These are phyloP conservation scores for Micoletzkya japonica DNA, from an alignment of 2,888 invertebrate genomes.

Conservation along the genomic window DNA sequence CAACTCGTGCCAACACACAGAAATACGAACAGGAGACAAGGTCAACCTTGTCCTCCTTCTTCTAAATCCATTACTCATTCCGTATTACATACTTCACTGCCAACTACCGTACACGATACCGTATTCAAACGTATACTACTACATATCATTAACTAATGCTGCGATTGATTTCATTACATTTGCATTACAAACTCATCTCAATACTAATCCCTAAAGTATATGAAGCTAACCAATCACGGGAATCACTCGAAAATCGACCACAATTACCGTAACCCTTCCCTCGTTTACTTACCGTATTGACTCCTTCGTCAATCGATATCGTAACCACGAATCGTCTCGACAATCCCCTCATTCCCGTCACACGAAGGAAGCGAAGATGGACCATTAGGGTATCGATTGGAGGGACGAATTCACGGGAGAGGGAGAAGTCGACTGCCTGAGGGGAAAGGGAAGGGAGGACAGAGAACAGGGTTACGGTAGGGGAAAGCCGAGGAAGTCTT, in stretches of 20 bases:
- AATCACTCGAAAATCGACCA: too few species aligned
- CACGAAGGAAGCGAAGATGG: conserved; percentile 3
- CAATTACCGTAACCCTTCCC: too few species aligned
- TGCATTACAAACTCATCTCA: neutral
- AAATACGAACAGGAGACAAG: too few species aligned
- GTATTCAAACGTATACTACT: neutral
- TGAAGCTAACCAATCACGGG: too few species aligned
- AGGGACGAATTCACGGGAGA: conserved; percentile 23
- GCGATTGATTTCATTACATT: neutral
- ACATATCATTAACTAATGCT: neutral
- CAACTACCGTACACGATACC: too few species aligned
- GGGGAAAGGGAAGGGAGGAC: neutral
- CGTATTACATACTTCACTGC: too few species aligned
- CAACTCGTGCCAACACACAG: too few species aligned
- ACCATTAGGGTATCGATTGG: conserved; percentile 6
- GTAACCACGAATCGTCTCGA: conserved; percentile 4
- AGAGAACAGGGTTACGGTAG: too few species aligned
- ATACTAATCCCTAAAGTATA: neutral
- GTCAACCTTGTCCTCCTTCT: too few species aligned
- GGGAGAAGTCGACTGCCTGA: conserved; percentile 22
- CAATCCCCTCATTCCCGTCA: conserved; percentile 3
- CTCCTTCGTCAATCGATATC: neutral
- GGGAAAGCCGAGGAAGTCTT: too few species aligned
- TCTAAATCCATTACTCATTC: too few species aligned
- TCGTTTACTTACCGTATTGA: conserved; percentile 17